Base-by-base conservation (phyloP, 1,140 invertebrate species). In the Aradophagus sp. region DNA sequence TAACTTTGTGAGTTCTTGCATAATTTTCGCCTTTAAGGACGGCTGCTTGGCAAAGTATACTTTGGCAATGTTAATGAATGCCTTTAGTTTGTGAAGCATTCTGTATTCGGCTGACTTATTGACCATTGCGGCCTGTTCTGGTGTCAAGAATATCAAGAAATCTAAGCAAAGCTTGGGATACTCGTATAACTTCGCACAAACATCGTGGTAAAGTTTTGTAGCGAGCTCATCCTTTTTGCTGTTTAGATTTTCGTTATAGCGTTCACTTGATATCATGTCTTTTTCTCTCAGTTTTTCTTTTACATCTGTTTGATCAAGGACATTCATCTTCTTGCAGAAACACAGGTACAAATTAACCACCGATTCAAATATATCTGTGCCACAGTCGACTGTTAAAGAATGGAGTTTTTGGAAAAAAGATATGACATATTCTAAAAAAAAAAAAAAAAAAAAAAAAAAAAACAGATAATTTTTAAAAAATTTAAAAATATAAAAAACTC, bases 121-220 rank as follows among this genome's bases (percentile, higher is more conserved):
- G 55, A 93, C 88, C 77, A 91, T 86, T 6, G 89, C 86, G 0
- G 94, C 93, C 81, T 95, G 93, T 11, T 91, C 89, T 4, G 92
- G 91, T 52, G 90, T 89, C 20, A 96, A 81, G 84, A 96, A 96
- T 27, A 91, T 86, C 2, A 95, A 82, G 80, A 95, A 95, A 44
- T 95, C 93, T 36, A 93, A 89, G 4, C 89, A 86, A 23, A 96
- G 84, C 76, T 94, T 92, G 6, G 90, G 89, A 84, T 93, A 88
- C 58, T 90, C 88, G 20, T 86, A 86, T 23, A 92, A 84, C 62
- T 93, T 85, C 29, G 91, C 81, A 23, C 87, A 80, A 38, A 91
- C 86, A 56, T 95, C 79, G 75, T 89, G 89, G 65, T 87, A 87
- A 11, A 83, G 67, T 59, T 80, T 45, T 1, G 79, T 52, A 11